Conservation (phyloP, 1,140 invertebrate genomes). For the Venturia canescens region DNA sequence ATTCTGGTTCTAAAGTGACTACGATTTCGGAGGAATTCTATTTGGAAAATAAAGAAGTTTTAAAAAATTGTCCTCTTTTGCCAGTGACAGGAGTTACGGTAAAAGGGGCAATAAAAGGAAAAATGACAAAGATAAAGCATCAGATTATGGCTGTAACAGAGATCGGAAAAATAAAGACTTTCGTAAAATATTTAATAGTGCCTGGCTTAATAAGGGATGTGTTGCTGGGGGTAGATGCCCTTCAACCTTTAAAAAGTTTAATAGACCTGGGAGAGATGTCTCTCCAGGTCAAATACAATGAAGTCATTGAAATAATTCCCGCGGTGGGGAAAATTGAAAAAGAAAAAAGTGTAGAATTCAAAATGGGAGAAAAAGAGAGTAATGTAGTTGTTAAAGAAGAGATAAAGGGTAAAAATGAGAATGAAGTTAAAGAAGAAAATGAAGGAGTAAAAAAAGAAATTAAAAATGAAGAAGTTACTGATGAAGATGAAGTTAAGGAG, state of each 20-base stretch:
- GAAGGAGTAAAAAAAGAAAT: no score
- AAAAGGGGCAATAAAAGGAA: background rate
- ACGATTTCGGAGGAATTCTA: slow-evolving; percentile 19
- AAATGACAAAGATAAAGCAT: background rate
- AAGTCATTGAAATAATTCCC: background rate
- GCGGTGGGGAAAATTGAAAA: background rate
- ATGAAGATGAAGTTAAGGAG: no score
- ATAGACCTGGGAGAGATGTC: slow-evolving; percentile 2
- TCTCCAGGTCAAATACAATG: slow-evolving; percentile 24
- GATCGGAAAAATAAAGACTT: slow-evolving; percentile 6
- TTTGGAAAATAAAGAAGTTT: background rate
- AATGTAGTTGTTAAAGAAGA: background rate
- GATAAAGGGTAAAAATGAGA: background rate
- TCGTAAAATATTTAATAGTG: no score
- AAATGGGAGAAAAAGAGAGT: background rate
- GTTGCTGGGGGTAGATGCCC: no score
- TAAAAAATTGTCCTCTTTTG: background rate
- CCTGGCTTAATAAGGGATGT: no score
- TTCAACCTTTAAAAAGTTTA: no score
- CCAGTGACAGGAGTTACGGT: no score
- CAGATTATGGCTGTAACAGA: slow-evolving; percentile 12
- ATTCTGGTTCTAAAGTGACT: background rate
- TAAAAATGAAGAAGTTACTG: no score
- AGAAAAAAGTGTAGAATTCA: background rate
- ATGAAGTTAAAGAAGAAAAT: no score